phyloP scores from a whole-genome alignment of 2,888 invertebrate species.

The Epirrhoe alternata region DNA sequence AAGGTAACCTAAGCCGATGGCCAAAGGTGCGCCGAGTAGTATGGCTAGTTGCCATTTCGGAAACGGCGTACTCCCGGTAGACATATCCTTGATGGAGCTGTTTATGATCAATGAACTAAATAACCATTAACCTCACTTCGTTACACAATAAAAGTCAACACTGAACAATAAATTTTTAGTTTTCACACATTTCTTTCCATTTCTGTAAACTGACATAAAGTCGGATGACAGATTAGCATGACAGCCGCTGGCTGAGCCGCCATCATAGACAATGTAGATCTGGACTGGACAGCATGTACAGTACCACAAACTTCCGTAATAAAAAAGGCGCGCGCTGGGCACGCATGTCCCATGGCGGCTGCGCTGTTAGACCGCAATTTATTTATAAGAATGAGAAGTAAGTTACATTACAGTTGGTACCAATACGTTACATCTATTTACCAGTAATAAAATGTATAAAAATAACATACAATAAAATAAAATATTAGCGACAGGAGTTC shows the following conservation, averaged over 20 bases:
- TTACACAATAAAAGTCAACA: constrained; percentile 55
- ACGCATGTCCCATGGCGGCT: too few relatives aligned
- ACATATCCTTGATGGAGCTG: constrained; percentile 64
- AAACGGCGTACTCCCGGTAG: constrained; percentile 85
- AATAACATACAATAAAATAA: too few relatives aligned
- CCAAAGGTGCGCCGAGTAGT: constrained; percentile 92
- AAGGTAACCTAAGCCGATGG: constrained; percentile 92
- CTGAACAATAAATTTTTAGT: constrained; percentile 64
- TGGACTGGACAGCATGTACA: too few relatives aligned
- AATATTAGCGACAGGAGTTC: too few relatives aligned
- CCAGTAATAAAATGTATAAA: too few relatives aligned
- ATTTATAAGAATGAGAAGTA: too few relatives aligned
- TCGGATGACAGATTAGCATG: constrained; percentile 11
- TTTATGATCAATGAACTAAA: constrained; percentile 56
- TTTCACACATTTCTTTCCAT: constrained; percentile 64
- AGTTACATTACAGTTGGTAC: too few relatives aligned
- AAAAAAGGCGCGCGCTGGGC: too few relatives aligned
- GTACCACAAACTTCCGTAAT: too few relatives aligned
- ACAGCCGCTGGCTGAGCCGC: background rate
- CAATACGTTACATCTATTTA: too few relatives aligned
- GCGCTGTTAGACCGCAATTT: too few relatives aligned
- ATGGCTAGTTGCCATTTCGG: constrained; percentile 95
- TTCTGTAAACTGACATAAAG: constrained; percentile 57
- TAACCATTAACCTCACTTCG: constrained; percentile 70
- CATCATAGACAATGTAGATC: background rate